Base-by-base conservation (phyloP, 92 coral and sea anemone genomes). In the Meandrina meandrites region DNA sequence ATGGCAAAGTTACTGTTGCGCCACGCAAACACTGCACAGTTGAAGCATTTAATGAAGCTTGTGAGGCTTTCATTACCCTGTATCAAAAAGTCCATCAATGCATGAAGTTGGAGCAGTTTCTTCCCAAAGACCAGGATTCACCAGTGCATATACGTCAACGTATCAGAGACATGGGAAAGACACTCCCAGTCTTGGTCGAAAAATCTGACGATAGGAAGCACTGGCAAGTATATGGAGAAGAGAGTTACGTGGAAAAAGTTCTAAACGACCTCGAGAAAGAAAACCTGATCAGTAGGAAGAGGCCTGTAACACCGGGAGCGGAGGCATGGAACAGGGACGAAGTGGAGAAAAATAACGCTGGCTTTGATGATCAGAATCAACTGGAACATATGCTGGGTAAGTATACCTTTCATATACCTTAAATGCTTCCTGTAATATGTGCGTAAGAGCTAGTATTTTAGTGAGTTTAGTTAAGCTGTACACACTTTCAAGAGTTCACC, bases 181-280 rank as follows among this genome's bases (percentile, higher is more conserved):
- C 76, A 4, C 48, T n/a, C 48, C 76, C 45, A 0, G 76, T 71
- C 76, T 31, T 32, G 40, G 47, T 71, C 8, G 76, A 71, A 18
- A 1, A 3, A 71, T 71, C 22, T 21, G 76, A 71, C 5, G 76
- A 71, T 36, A 47, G 47, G 12, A 71, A 34, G 12, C 76, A 71
- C 47, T 71, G 76, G 76, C 37, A 71, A 35, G n/a, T 71, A n/a
- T 71, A 71, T 18, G 76, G 76, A 17, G 76, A 32, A 35, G 37
- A 34, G 8, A 18, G 8, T 34, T 34, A 15, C 1, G 47, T 71
- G 45, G 47, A 71, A 8, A 4, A 71, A 71, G 37, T 16, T 71
- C 76, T 71, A 11, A 34, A 36, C n/a, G 76, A 71, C 11, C 76
- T 71, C 47, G 42, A 32, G 17, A 71, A 17, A 4, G 76, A 71